phyloP scores from a whole-genome alignment of 2,888 invertebrate species.

The Parnassius mnemosyne region DNA sequence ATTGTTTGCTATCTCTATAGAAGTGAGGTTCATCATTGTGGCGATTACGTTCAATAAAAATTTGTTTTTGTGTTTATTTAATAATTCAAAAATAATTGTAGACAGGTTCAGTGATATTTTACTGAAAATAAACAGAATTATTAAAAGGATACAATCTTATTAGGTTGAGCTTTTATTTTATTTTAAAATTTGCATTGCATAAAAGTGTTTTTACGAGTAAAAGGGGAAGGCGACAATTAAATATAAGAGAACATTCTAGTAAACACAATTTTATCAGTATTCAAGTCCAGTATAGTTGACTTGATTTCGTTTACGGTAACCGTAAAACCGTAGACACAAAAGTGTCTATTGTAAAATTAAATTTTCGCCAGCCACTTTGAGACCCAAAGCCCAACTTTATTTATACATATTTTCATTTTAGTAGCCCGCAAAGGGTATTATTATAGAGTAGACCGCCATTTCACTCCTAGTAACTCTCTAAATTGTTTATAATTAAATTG shows the following conservation, averaged over 20 bases:
- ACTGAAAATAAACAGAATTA: too few relatives aligned
- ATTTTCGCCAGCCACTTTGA: slow-evolving; percentile 17
- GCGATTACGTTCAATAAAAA: too few relatives aligned
- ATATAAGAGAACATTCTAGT: neutral
- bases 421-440: neutral
- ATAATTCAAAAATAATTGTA: too few relatives aligned
- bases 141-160: too few relatives aligned
- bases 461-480: too few relatives aligned
- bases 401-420: slow-evolving; percentile 9
- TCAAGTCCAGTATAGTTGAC: slow-evolving; percentile 9
- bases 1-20: too few relatives aligned
- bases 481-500: too few relatives aligned
- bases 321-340: slow-evolving; percentile 17
- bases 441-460: neutral
- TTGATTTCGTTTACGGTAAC: slow-evolving; percentile 17
- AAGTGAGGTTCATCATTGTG: too few relatives aligned
- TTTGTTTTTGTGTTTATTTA: too few relatives aligned
- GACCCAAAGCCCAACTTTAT: slow-evolving; percentile 3
- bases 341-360: slow-evolving; percentile 18
- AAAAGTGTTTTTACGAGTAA: neutral
- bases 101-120: too few relatives aligned
- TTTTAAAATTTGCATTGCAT: too few relatives aligned
- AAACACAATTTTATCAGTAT: slow-evolving; percentile 11
- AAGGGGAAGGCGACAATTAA: neutral
- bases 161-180: too few relatives aligned